These are phyloP conservation scores for Perca schrenkii DNA, from an alignment of 2,113 vertebrate species.

Conservation along the genomic window DNA sequence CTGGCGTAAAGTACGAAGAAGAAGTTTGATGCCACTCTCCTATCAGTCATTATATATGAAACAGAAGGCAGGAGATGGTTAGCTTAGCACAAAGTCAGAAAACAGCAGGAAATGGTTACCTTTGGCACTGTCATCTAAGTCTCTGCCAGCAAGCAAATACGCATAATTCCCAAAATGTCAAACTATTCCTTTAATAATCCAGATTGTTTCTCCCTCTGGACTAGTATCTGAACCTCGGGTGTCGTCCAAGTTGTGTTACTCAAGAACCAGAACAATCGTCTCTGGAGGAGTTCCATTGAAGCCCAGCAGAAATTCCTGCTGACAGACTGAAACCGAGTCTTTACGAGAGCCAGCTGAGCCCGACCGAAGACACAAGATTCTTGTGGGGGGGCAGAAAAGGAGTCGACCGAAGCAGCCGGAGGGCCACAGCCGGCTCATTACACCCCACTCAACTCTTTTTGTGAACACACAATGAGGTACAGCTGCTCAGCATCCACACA, in stretches of 20 bases:
- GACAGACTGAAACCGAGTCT: constrained; percentile 23
- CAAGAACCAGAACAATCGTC: constrained; percentile 26
- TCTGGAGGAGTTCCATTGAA: constrained; percentile 13
- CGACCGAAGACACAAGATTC: background rate
- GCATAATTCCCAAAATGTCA: background rate
- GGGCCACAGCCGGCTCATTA: constrained; percentile 30
- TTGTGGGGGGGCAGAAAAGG: background rate
- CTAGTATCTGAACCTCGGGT: background rate
- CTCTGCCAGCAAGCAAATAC: background rate
- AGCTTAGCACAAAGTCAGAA: background rate
- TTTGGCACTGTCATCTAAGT: background rate
- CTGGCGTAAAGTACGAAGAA: background rate
- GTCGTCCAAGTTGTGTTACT: constrained; percentile 8
- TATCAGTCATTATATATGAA: background rate
- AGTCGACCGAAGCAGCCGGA: constrained; percentile 21
- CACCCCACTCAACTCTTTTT: constrained; percentile 13
- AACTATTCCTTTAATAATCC: background rate
- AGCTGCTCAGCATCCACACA: constrained; percentile 25
- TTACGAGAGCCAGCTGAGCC: constrained; percentile 43
- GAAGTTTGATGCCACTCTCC: no score
- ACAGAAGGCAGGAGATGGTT: background rate
- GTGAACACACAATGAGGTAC: constrained; percentile 19
- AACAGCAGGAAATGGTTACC: background rate
- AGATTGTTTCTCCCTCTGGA: background rate
- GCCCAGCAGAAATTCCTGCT: background rate